Evolutionary conservation across 2,113 vertebrate genomes (phyloP), one percentile per base, ranked within the genome.

Genomic region (Thunnus thynnus): DNA sequence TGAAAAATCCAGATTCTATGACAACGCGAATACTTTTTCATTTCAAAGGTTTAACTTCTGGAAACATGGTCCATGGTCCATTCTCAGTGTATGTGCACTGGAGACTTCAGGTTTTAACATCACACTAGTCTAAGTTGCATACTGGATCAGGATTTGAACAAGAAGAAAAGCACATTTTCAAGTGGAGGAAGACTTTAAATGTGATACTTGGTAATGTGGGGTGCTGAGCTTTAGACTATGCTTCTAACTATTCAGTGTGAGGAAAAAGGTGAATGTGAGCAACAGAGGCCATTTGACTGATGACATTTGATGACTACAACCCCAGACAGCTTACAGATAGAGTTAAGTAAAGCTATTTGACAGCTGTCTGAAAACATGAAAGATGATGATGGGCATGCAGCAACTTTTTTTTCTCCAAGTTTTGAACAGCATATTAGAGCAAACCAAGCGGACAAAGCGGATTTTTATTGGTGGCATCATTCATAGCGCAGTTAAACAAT

Each of bases 341-440:
- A 57, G 68, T 57, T 50, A 58, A 55, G 46, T 58, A 22, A 72
- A 50, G 44, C 14, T 30, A 4, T 65, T 41, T 41, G 63, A 50
- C 68, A 62, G 67, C 71, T 50, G 44, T 74, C 70, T 66, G 76
- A 47, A 36, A 58, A 48, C 9, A 60, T 58, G 30, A 76, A 58
- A 54, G 14, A 61, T 65, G 47, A 20, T 58, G 27, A 57, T 79
- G 48, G 18, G 22, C 7, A 32, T 50, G 36, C 25, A 22, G 27
- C 18, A 64, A 5, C 18, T 3, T 18, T 36, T 18, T 25, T 18
- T 22, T 60, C 8, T 47, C 54, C 44, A 48, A 18, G 18, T 48
- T 62, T 36, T 41, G 32, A 46, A 25, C 25, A 16, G 48, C 27
- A 32, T 13, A 20, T 54, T 36, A 73, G 13, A 70, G 36, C 58